Base-by-base conservation (phyloP, 1,140 invertebrate species). In the Andrena cerasifolii region DNA sequence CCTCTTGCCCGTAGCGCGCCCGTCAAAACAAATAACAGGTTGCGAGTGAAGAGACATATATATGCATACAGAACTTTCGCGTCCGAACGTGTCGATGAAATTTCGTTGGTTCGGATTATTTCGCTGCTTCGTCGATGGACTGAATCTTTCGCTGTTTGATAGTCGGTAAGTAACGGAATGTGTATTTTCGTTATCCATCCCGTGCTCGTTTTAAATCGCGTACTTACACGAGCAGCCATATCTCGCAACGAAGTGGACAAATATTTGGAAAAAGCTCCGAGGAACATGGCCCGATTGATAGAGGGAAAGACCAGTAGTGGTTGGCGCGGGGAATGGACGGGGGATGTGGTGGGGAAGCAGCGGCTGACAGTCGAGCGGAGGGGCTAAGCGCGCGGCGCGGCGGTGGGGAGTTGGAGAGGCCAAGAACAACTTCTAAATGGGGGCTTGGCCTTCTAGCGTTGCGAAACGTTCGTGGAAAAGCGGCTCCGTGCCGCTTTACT, bases 381-480 rank as follows among this genome's bases (percentile, higher is more conserved):
- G 18, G 45, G n/a, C 16, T 10, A 45, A n/a, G n/a, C n/a, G n/a
- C n/a, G 24, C 26, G 43, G 43, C 24, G 31, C 21, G 47, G n/a
- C 21, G 28, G 63, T 61, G 43, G 59, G 76, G 58, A 66, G 62
- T 76, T 54, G 40, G 53, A 80, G 75, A 56, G 58, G 74, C 56
- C 73, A 80, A 67, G 73, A 75, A 77, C 78, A 61, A 80, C 86
- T 88, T 87, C 83, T 86, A 88, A 87, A 87, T 84, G 84, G 85
- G 83, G 85, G 86, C 85, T 89, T 87, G 88, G 87, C 84, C 86
- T 89, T 89, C 87, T 89, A 83, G 80, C 85, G 80, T 89, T 89
- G 86, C 88, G 88, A 89, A 86, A 89, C 86, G 58, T 90, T 90
- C 89, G 88, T 88, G 90, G 90, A 91, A 91, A 85, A 80, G 87